Evolutionary conservation across 2,888 invertebrate genomes (phyloP), one percentile per base, ranked within the genome.

Genomic region (Trichopoda pennipes): DNA sequence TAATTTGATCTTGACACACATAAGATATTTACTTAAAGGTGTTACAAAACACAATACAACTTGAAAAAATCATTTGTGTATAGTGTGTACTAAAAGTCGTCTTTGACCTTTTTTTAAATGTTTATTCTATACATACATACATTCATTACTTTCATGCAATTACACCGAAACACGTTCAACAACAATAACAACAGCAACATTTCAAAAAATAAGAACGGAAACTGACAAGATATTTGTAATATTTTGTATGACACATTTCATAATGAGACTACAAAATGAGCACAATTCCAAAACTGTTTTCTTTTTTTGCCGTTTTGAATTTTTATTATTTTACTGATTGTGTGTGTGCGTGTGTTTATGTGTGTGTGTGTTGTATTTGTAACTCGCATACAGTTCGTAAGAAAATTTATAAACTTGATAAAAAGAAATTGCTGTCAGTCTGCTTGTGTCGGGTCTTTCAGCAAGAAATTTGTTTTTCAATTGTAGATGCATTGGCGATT

Each of bases 191-290:
- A 53, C 0, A 66, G 14, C 16, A n/a, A n/a, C n/a, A n/a, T n/a
- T n/a, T n/a, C 1, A 44, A 58, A 58, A 58, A 73, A 38, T 9
- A 16, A 55, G 28, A 53, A 80, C 58, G 69, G 70, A 70, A 64
- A 47, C 66, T 75, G 56, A 70, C 68, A 80, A 69, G 61, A 72
- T 66, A 63, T 72, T 75, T 81, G 58, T 73, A 72, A 76, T 76
- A 81, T 78, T 60, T 70, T 55, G 28, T 64, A 51, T 74, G 74
- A 74, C 78, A 77, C 56, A 70, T 70, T 73, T 77, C 61, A 63
- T 63, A 74, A 74, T 56, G 61, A 73, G 64, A 58, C 63, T 58
- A 38, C n/a, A 73, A 68, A 69, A 64, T 51, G 69, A 80, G 17
- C 58, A 66, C 55, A 64, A 49, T 72, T 55, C 55, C 47, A 47